phyloP scores from a whole-genome alignment of 2,797 vertebrate species.

The Mastacembelus armatus region DNA sequence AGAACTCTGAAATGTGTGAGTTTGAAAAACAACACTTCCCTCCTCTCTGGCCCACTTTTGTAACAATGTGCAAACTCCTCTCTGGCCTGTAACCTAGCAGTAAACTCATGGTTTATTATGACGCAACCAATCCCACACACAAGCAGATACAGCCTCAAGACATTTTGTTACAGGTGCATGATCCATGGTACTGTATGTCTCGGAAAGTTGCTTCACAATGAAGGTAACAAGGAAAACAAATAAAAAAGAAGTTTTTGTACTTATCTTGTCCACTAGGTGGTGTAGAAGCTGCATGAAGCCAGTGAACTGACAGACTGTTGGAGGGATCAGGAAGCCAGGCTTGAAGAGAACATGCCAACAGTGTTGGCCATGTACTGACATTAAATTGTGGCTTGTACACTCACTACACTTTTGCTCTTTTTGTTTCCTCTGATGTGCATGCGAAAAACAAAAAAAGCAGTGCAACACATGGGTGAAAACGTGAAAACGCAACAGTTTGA shows the following conservation, averaged over 20 bases:
- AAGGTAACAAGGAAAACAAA: background rate
- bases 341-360: background rate
- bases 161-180: background rate
- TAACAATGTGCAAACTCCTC: conserved; percentile 51
- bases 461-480: background rate
- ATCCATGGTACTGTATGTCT: background rate
- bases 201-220: conserved; percentile 4
- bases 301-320: background rate
- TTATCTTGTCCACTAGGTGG: conserved; percentile 62
- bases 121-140: conserved; percentile 31
- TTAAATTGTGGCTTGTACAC: background rate
- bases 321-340: conserved; percentile 7
- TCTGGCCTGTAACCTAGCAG: conserved; percentile 37
- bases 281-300: conserved; percentile 26
- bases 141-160: background rate
- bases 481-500: background rate
- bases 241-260: background rate
- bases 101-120: conserved; percentile 50
- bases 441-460: background rate
- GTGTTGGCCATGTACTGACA: background rate
- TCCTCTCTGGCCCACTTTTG: conserved; percentile 42
- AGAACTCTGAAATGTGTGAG: conserved; percentile 39
- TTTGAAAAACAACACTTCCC: conserved; percentile 59
- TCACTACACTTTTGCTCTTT: background rate
- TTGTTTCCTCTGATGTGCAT: background rate